Conservation (phyloP, 2,113 vertebrate genomes). For the Oreochromis tanganicae region DNA sequence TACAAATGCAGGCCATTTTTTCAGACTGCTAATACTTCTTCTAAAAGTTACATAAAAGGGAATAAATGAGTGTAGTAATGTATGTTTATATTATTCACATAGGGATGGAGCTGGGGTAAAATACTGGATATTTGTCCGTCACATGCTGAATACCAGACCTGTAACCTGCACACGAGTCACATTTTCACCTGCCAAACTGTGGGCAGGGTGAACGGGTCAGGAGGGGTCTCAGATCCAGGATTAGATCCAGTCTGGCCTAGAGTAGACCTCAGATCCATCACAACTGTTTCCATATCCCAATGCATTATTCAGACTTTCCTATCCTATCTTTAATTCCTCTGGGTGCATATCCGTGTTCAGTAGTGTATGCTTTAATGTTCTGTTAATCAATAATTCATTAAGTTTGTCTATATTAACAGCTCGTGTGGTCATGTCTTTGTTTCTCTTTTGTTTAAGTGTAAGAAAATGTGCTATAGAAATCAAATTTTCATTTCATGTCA, state of each 20-base stretch:
- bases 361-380: neutral
- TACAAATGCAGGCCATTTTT: no score
- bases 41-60: neutral
- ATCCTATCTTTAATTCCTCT: neutral
- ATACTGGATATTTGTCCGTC: neutral
- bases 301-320: neutral
- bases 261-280: neutral
- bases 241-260: neutral
- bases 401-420: neutral
- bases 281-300: neutral
- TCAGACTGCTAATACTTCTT: neutral
- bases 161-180: neutral
- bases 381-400: neutral
- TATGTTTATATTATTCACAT: neutral
- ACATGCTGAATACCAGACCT: accelerated
- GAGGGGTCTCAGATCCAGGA: neutral
- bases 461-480: neutral
- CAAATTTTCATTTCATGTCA: neutral
- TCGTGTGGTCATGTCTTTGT: neutral
- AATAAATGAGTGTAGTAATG: neutral
- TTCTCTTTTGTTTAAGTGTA: neutral
- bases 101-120: neutral
- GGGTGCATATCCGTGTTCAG: neutral
- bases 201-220: accelerated
- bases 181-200: neutral